Percentiles rank a stretch among this genome's conserved stretches.
These are phyloP conservation scores for Poecilia wingei DNA, from an alignment of 2,797 vertebrate genomes.

Conservation along the genomic window DNA sequence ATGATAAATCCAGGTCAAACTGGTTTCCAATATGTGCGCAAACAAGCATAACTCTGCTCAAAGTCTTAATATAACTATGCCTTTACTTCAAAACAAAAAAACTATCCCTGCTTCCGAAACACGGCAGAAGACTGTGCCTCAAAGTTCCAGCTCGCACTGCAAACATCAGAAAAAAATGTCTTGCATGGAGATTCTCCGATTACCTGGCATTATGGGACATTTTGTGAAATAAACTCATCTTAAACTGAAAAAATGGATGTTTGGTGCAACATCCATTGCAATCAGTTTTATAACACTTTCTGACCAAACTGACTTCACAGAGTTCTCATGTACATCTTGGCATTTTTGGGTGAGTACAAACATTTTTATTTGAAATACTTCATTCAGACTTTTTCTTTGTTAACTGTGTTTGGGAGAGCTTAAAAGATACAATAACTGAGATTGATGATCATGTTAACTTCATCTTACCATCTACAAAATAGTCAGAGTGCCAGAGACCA, in stretches of 20 bases:
- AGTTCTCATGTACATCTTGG: neutral
- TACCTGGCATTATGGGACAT: neutral
- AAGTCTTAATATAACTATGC: neutral
- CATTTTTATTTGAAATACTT: neutral
- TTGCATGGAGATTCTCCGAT: neutral
- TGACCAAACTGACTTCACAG: neutral
- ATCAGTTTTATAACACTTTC: neutral
- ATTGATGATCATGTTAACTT: neutral
- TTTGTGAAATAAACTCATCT: neutral
- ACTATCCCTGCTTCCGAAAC: neutral
- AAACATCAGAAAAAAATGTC: neutral
- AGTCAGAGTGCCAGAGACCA: slow-evolving; percentile 80
- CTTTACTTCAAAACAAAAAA: neutral
- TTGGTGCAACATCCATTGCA: neutral
- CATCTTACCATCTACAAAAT: slow-evolving; percentile 78
- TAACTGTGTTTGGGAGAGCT: neutral
- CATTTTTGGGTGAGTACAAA: neutral
- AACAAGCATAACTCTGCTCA: neutral
- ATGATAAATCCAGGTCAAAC: neutral
- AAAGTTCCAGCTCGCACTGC: neutral
- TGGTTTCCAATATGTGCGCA: neutral
- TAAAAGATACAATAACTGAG: neutral
- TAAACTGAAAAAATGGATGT: neutral
- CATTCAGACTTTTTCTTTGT: neutral
- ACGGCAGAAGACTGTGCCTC: neutral